Evolutionary conservation across 2,113 vertebrate species (phyloP), one percentile per base, ranked within the genome.

Genomic region (Anas platyrhynchos): DNA sequence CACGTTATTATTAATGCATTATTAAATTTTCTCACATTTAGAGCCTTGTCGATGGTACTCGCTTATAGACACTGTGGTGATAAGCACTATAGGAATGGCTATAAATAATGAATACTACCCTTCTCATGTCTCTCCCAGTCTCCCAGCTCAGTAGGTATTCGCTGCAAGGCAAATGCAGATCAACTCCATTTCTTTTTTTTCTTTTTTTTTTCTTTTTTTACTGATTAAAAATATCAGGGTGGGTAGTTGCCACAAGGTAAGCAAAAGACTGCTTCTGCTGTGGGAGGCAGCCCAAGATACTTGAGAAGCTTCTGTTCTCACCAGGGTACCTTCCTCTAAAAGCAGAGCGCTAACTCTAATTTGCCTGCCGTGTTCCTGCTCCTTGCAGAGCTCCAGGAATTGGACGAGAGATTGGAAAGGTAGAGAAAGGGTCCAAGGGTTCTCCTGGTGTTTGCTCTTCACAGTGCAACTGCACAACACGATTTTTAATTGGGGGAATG

Each of bases 41-140:
- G 62, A 96, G 91, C 73, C 79, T 71, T 91, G 75, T 93, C n/a
- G 0, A 85, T 82, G 84, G 77, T 77, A 65, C 91, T 92, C 50
- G 21, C 86, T 96, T 91, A 80, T 67, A 92, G 82, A 88, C 54
- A 88, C 73, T 79, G 38, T 94, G 84, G 84, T 71, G 86, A 95
- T 91, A 91, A 91, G 84, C 84, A 72, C 73, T 82, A 73, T 71
- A 96, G 93, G 56, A 92, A 88, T 25, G 23, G 56, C 80, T 87
- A 95, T 97, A 95, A 97, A 97, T 96, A 97, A 97, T 95, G 43
- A 89, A 96, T 96, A 83, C 32, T 75, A 48, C 73, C 52, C 55
- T 52, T 94, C 80, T 94, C 79, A 54, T 61, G 65, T 86, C 83
- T 82, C 73, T 63, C 69, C 58, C 32, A 43, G 41, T 76, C 62